Conservation (phyloP, 2,797 vertebrate genomes). For the Acridotheres tristis region DNA sequence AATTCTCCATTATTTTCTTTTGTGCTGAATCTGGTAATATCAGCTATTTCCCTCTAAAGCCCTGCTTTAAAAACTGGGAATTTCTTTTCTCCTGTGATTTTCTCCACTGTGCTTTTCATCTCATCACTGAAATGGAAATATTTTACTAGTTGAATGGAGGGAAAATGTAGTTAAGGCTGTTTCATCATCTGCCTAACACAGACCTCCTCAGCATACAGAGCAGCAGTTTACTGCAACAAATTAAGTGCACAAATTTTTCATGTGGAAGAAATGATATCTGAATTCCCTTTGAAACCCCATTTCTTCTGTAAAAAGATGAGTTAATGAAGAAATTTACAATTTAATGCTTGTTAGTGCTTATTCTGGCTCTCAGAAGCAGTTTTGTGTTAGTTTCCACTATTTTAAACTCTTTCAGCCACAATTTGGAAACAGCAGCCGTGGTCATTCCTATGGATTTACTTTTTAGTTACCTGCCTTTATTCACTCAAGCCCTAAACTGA, state of each 20-base stretch:
- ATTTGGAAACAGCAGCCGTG: background rate
- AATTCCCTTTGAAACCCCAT: constrained; percentile 2
- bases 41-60: background rate
- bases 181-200: constrained; percentile 14
- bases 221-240: constrained; percentile 9
- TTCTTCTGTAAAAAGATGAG: constrained; percentile 5
- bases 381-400: background rate
- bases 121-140: background rate
- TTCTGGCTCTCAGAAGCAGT: background rate
- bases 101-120: background rate
- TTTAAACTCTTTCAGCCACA: background rate
- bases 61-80: background rate
- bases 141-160: background rate
- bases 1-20: background rate
- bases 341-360: background rate
- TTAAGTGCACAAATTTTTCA: constrained; percentile 29
- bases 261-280: constrained; percentile 17
- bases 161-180: background rate
- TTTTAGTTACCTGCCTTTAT: background rate
- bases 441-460: background rate
- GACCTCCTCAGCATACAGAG: constrained; percentile 7
- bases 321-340: constrained; percentile 25
- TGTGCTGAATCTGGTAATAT: background rate
- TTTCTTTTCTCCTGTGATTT: constrained; percentile 2
- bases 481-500: background rate